Base-by-base conservation (phyloP, 2,113 vertebrate genomes). In the Glaucomys volans region DNA sequence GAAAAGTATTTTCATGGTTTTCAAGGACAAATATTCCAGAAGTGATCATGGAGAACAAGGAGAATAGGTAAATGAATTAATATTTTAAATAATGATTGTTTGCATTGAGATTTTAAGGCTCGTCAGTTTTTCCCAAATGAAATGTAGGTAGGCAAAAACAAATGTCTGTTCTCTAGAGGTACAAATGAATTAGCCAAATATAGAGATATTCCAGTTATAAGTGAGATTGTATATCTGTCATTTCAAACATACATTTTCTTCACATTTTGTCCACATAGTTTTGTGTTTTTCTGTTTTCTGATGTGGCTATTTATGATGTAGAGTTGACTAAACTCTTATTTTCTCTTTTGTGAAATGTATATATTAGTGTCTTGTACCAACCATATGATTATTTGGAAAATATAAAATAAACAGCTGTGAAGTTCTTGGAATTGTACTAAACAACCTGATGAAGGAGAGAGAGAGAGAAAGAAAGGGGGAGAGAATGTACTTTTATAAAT, bases 61-160 rank as follows among this genome's bases (percentile, higher is more conserved):
- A 98, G 97, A 97, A 96, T 35, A 98, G 98, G 98, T 99, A 98
- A 98, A 94, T 95, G 96, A 85, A 44, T 30, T 32, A 40, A 72
- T 32, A 8, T 42, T 96, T 71, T 92, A 89, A 95, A 40, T 52
- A 11, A 81, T 44, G 57, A 17, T 28, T 8, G 12, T 77, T 64
- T 81, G 22, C 32, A 1, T 2, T 28, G 93, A 59, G 20, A 47
- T 77, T 79, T 64, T 40, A 72, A 76, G 9, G 30, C 6, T 83
- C 32, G 10, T 2, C 74, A 52, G 12, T 35, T 95, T 87, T 92
- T 77, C n/a, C 24, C 32, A 75, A 72, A 37, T 80, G 42, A 87
- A 67, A 54, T 5, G 9, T 28, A 72, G 5, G 30, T 30, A 62
- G 44, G 5, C 52, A 62, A 30, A 79, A 62, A 30, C 52, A 69